Percentiles rank a stretch among this genome's conserved stretches.
phyloP scores from a whole-genome alignment of 1,140 invertebrate genomes.

The Nephila pilipes region DNA sequence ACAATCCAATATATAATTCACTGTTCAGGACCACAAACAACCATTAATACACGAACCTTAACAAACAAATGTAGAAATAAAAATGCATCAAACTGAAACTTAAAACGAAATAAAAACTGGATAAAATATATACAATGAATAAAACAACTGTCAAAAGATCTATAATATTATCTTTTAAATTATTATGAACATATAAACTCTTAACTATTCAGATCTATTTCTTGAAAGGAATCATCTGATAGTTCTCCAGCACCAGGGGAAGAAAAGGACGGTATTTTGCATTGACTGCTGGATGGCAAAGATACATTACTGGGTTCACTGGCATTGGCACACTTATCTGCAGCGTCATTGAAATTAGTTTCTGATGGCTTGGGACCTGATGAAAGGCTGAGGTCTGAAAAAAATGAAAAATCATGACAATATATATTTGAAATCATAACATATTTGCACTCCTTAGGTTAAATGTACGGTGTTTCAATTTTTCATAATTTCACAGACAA shows the following conservation, averaged over 20 bases:
- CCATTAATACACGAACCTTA: not conserved
- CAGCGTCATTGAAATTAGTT: not conserved
- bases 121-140: conserved; percentile 3
- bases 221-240: conserved; percentile 60
- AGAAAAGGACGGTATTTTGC: conserved; percentile 51
- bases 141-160: not conserved
- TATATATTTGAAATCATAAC: no score
- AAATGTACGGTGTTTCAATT: no score
- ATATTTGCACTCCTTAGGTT: no score
- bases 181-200: not conserved
- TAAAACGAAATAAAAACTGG: not conserved
- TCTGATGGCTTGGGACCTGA: not conserved
- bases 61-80: not conserved
- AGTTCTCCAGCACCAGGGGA: not conserved
- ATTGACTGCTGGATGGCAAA: conserved; percentile 27
- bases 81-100: not conserved
- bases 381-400: not conserved
- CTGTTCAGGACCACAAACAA: not conserved
- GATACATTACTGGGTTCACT: not conserved
- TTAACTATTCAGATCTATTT: conserved; percentile 70
- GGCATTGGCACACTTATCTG: conserved; percentile 23
- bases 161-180: not conserved
- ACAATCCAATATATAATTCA: not conserved
- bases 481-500: no score
- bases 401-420: not conserved